Conservation (phyloP, 1,140 invertebrate genomes). For the Drosophila lacertosa region DNA sequence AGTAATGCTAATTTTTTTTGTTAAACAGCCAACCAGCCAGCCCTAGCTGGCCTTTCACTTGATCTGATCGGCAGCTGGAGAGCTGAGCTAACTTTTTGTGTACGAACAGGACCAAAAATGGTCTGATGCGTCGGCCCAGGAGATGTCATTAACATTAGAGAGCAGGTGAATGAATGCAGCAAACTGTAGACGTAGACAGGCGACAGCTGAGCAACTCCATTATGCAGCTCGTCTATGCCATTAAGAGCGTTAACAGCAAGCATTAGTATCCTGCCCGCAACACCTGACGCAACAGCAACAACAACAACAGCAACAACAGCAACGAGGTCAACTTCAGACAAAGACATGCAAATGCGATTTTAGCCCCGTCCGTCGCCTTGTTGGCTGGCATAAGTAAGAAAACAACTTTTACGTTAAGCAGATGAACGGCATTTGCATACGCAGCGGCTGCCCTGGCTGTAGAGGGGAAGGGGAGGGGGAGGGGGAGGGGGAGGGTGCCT, state of each 20-base stretch:
- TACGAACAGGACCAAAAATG: slow-evolving; percentile 53
- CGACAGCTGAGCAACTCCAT: slow-evolving; percentile 56
- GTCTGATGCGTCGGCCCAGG: slow-evolving; percentile 71
- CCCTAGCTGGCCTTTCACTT: slow-evolving; percentile 40
- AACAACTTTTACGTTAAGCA: slow-evolving; percentile 80
- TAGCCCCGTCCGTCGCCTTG: not conserved
- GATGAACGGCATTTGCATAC: slow-evolving; percentile 79
- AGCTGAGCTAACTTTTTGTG: slow-evolving; percentile 51
- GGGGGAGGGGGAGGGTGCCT: too few relatives aligned
- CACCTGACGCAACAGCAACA: slow-evolving; percentile 59
- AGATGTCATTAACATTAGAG: slow-evolving; percentile 77
- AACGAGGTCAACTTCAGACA: slow-evolving; percentile 76
- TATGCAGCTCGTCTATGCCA: slow-evolving; percentile 77
- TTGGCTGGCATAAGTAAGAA: slow-evolving; percentile 59
- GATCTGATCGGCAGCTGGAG: too few relatives aligned
- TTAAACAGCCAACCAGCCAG: too few relatives aligned
- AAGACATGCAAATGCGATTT: slow-evolving; percentile 77
- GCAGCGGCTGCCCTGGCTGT: slow-evolving; percentile 2
- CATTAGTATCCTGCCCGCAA: slow-evolving; percentile 75
- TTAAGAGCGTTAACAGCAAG: slow-evolving; percentile 73
- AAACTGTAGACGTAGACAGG: slow-evolving; percentile 70
- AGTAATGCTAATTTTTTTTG: slow-evolving; percentile 80
- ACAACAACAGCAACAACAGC: slow-evolving; percentile 13
- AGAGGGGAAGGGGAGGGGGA: not conserved
- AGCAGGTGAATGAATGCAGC: slow-evolving; percentile 78